Conservation (phyloP, 2,797 vertebrate genomes). For the Poeciliopsis infans region DNA sequence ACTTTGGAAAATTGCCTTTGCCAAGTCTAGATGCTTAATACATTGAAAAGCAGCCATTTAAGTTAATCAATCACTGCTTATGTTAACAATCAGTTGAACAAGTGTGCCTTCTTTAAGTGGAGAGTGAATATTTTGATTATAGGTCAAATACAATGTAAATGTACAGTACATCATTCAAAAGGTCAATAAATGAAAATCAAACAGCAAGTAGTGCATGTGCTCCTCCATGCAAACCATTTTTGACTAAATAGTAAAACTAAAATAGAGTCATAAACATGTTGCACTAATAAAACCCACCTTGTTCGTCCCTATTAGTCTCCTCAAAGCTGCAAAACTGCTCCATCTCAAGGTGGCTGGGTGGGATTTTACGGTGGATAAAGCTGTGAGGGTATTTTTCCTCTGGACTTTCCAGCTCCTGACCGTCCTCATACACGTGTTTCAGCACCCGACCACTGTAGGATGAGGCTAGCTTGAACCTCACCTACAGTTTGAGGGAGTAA, state of each 20-base stretch:
- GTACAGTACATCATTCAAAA: not conserved
- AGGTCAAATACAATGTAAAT: not conserved
- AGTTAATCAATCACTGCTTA: not conserved
- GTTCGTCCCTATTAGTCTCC: conserved; percentile 65
- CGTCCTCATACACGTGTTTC: conserved; percentile 95
- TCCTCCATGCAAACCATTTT: not conserved
- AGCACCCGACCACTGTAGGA: conserved; percentile 92
- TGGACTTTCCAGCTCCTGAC: conserved; percentile 92
- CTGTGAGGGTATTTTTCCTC: conserved; percentile 90
- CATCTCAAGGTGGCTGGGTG: conserved; percentile 81
- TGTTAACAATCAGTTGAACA: not conserved
- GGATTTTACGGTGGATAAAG: conserved; percentile 84
- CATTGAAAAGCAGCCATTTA: not conserved
- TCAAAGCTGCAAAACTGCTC: conserved; percentile 79
- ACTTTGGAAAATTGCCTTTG: not conserved
- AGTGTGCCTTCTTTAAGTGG: not conserved
- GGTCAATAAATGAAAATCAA: not conserved
- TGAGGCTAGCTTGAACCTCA: conserved; percentile 94
- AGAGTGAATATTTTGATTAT: not conserved
- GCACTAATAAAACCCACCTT: conserved; percentile 29
- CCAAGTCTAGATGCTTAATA: not conserved
- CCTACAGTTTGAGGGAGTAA: conserved; percentile 50
- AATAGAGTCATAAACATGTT: conserved; percentile 6
- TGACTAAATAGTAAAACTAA: not conserved
- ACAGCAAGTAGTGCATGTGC: not conserved